phyloP scores from a whole-genome alignment of 1,140 invertebrate genomes.

The Heterodera schachtii region DNA sequence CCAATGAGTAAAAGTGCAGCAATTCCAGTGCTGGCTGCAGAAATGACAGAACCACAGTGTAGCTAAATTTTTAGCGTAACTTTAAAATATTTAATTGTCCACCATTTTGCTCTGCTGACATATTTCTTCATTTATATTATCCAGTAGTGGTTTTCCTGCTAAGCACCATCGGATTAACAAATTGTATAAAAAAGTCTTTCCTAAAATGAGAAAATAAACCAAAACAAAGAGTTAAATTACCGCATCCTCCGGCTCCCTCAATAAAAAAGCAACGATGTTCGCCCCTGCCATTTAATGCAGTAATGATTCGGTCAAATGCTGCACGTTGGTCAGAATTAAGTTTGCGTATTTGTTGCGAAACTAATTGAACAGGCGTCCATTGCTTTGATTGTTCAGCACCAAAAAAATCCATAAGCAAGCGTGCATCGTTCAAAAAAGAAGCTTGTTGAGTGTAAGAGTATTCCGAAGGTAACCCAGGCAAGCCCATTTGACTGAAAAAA shows the following conservation, averaged over 20 bases:
- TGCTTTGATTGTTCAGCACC: not conserved
- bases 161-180: slow-evolving; percentile 34
- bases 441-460: not conserved
- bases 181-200: slow-evolving; percentile 66
- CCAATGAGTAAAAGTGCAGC: slow-evolving; percentile 54
- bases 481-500: slow-evolving; percentile 10
- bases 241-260: slow-evolving; percentile 61
- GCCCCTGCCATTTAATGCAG: not conserved
- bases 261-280: slow-evolving; percentile 41
- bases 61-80: not conserved
- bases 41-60: slow-evolving; percentile 31
- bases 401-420: not conserved
- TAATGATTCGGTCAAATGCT: not conserved
- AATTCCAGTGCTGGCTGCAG: slow-evolving; percentile 53
- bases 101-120: no score
- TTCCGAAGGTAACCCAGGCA: not conserved
- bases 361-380: not conserved
- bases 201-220: not conserved
- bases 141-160: not conserved
- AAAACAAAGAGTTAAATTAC: slow-evolving; percentile 10
- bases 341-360: not conserved
- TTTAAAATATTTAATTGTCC: not conserved
- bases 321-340: not conserved
- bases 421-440: not conserved
- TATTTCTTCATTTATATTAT: not conserved